Evolutionary conservation across 64 coral and sea anemone genomes (phyloP).

Genomic region (Hydrozoanthus tunicans): DNA sequence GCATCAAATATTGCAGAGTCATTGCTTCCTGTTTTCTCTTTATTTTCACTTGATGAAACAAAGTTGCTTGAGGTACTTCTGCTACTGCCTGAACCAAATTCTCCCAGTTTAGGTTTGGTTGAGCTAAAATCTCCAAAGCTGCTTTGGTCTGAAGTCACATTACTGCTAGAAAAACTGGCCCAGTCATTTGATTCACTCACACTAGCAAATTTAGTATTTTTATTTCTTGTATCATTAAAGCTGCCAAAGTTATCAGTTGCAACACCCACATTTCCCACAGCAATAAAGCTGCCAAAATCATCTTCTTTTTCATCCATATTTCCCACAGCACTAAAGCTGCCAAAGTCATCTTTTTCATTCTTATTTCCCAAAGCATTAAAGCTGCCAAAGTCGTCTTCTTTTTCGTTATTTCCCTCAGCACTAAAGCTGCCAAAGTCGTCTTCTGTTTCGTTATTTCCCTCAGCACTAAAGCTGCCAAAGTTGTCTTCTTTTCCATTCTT

Average conservation of each 20-base stretch:
- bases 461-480: too few species aligned
- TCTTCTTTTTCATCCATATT: too few species aligned
- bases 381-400: background rate
- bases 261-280: too few species aligned
- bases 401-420: background rate
- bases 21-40: background rate
- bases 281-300: too few species aligned
- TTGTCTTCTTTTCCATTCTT: too few species aligned
- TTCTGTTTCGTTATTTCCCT: background rate
- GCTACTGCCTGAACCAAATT: background rate
- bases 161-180: conserved; percentile 12
- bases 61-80: background rate
- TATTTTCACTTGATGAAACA: background rate
- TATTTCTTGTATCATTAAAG: background rate
- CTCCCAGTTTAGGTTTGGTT: background rate
- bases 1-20: background rate
- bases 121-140: conserved; percentile 41
- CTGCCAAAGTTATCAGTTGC: background rate
- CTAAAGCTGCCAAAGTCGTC: background rate
- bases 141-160: background rate
- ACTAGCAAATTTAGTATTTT: conserved; percentile 28
- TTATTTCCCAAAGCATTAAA: background rate
- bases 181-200: conserved; percentile 1
- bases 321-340: too few species aligned
- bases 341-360: background rate